Percentiles rank a stretch among this genome's conserved stretches.
These are phyloP conservation scores for Apamea anceps DNA, from an alignment of 2,888 invertebrate species.

Conservation along the genomic window DNA sequence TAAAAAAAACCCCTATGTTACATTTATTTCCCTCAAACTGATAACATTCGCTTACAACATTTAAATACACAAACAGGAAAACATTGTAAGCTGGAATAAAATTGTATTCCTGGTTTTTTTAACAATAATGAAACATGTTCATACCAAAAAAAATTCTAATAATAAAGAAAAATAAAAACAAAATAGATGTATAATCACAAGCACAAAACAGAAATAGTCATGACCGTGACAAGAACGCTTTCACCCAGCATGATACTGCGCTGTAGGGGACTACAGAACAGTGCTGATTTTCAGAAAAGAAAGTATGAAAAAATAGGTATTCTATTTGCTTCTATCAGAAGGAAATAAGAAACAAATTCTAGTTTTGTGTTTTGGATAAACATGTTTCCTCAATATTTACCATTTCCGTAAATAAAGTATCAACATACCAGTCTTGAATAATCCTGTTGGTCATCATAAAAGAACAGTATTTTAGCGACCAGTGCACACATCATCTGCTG, in stretches of 20 bases:
- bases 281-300: no score
- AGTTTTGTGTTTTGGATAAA: not conserved
- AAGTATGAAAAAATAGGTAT: no score
- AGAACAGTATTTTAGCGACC: conserved; percentile 93
- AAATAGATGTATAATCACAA: no score
- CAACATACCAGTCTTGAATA: conserved; percentile 85
- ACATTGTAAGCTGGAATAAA: not conserved
- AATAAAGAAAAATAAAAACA: no score
- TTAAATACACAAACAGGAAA: not conserved
- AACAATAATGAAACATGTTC: not conserved
- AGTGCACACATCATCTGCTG: conserved; percentile 89
- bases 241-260: no score
- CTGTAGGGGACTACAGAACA: no score
- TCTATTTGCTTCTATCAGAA: not conserved
- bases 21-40: conserved; percentile 7
- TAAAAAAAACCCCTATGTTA: conserved; percentile 23
- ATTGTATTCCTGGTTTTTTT: no score
- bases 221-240: no score
- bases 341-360: not conserved
- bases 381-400: not conserved
- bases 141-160: no score
- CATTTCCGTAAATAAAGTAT: not conserved
- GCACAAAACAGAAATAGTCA: no score
- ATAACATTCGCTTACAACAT: conserved; percentile 9
- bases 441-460: conserved; percentile 93